phyloP scores from a whole-genome alignment of 1,140 invertebrate genomes.

The Habropoda laboriosa region DNA sequence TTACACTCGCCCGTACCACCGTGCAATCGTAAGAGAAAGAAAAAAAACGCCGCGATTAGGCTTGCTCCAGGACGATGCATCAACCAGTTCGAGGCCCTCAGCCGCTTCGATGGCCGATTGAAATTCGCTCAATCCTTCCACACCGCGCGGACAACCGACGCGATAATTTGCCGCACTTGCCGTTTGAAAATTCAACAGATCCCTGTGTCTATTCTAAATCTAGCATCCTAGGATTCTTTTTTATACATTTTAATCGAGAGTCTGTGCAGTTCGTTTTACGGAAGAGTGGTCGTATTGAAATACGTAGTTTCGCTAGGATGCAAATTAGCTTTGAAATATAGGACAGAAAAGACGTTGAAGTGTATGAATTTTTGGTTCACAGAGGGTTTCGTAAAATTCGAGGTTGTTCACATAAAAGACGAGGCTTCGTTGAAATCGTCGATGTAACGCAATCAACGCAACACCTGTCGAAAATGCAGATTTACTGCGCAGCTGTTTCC shows the following conservation, averaged over 20 bases:
- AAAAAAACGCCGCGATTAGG: constrained; percentile 60
- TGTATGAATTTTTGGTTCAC: background rate
- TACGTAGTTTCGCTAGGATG: too few species aligned
- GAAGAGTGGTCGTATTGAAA: too few species aligned
- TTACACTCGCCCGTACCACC: constrained; percentile 60
- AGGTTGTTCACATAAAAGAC: constrained; percentile 28
- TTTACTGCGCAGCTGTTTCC: constrained; percentile 71
- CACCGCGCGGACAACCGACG: too few species aligned
- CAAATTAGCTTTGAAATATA: too few species aligned
- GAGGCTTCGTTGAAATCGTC: constrained; percentile 39
- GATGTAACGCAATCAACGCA: constrained; percentile 64
- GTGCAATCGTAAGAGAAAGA: constrained; percentile 60
- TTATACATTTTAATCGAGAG: too few species aligned
- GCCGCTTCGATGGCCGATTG: constrained; percentile 74
- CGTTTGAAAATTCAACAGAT: too few species aligned
- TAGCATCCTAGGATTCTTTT: too few species aligned
- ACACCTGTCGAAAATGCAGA: constrained; percentile 73
- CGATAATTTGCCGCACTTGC: too few species aligned
- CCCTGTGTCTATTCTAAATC: too few species aligned
- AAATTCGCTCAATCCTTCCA: constrained; percentile 62
- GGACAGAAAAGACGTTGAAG: background rate
- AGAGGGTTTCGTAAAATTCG: background rate
- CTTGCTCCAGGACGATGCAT: constrained; percentile 61
- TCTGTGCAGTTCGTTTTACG: too few species aligned
- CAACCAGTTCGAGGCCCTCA: constrained; percentile 50